phyloP scores from a whole-genome alignment of 2,113 vertebrate species.

The Dicrurus megarhynchus region DNA sequence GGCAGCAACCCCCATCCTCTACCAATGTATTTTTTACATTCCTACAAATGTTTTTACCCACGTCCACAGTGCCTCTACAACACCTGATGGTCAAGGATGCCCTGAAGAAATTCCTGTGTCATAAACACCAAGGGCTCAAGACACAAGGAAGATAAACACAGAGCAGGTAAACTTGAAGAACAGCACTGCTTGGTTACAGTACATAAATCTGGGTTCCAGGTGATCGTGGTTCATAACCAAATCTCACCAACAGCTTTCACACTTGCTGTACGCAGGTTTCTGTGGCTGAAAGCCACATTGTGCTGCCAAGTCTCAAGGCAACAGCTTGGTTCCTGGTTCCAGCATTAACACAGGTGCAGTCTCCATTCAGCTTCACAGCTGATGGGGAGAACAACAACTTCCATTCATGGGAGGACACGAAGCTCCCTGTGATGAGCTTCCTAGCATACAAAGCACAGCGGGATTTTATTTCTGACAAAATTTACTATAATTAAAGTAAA shows the following conservation, averaged over 20 bases:
- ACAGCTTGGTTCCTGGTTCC: neutral
- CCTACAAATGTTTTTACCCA: neutral
- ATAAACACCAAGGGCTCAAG: neutral
- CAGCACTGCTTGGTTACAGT: neutral
- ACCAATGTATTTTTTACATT: neutral
- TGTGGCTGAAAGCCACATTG: fast-evolving
- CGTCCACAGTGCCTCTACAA: neutral
- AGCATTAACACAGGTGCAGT: neutral
- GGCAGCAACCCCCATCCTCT: neutral
- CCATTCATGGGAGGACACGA: neutral
- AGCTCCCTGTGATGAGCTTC: neutral
- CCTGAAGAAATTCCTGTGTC: neutral
- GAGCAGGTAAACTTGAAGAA: neutral
- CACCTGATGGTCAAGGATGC: neutral
- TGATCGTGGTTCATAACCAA: neutral
- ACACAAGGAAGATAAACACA: neutral
- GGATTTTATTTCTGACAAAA: slow-evolving; percentile 60
- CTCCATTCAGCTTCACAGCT: neutral
- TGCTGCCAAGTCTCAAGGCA: neutral
- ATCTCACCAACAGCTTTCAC: neutral
- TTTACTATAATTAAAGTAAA: slow-evolving; percentile 69
- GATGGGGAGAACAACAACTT: neutral
- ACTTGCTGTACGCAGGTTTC: neutral
- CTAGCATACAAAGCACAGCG: neutral
- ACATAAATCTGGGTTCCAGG: neutral